These are phyloP conservation scores for Nymphalis urticae DNA, from an alignment of 2,888 invertebrate genomes.

Conservation along the genomic window DNA sequence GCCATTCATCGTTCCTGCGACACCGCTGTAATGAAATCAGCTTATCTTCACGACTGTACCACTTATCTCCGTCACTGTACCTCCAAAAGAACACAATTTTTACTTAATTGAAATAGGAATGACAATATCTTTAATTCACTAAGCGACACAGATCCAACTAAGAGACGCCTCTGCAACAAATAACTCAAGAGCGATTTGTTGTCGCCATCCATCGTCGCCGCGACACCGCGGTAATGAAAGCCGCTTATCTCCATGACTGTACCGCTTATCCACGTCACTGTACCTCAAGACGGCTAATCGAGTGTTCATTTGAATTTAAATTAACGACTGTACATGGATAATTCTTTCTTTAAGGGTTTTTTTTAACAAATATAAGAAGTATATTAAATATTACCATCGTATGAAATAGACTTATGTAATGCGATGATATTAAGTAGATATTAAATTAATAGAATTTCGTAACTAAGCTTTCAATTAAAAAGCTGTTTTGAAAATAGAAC, in stretches of 20 bases:
- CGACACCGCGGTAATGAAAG: constrained; percentile 71
- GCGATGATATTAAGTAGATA: too few relatives aligned
- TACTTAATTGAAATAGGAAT: constrained; percentile 2
- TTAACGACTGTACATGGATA: constrained; percentile 15
- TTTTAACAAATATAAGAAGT: not conserved
- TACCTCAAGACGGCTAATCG: constrained; percentile 44
- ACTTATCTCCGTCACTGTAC: constrained; percentile 41
- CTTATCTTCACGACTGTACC: constrained; percentile 65
- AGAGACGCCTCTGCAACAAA: constrained; percentile 54
- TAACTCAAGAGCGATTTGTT: constrained; percentile 65
- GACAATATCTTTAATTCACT: constrained; percentile 20
- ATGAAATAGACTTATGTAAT: too few relatives aligned
- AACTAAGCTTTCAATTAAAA: too few relatives aligned
- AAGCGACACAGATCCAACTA: constrained; percentile 11
- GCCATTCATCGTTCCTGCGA: constrained; percentile 66
- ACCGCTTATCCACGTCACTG: constrained; percentile 48
- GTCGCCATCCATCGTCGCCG: constrained; percentile 65
- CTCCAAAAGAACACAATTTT: not conserved
- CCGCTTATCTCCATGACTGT: constrained; percentile 64
- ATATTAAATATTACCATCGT: too few relatives aligned
- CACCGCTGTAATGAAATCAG: constrained; percentile 67
- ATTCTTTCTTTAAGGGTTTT: not conserved
- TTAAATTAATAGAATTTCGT: too few relatives aligned
- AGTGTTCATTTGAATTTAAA: constrained; percentile 32
- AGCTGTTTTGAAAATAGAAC: too few relatives aligned